Base-by-base conservation (phyloP, 2,797 vertebrate genomes). In the Oreochromis mossambicus region DNA sequence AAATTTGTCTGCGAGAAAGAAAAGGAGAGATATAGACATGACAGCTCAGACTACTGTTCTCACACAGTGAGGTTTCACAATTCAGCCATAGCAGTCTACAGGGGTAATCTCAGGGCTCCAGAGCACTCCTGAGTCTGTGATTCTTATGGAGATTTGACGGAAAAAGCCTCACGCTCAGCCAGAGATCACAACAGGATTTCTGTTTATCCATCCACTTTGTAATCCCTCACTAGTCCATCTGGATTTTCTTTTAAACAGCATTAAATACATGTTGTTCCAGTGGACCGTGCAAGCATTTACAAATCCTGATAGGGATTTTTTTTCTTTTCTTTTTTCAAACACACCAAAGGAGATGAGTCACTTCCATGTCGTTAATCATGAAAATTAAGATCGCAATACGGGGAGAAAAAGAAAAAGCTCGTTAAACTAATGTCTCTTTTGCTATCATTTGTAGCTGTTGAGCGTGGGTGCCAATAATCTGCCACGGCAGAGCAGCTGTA, bases 171-270 rank as follows among this genome's bases (percentile, higher is more conserved):
- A 68, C 63, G 88, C 91, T 91, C 86, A 93, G 86, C 82, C 87
- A 86, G 88, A 86, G 82, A 93, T 91, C 83, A 86, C 82, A 86
- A 91, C 82, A 76, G 84, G 86, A 89, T 90, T 88, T 83, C 48
- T 89, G 84, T 86, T 91, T 75, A 91, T 90, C 81, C 86, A 83
- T 79, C 85, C 79, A 85, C 80, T 11, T 52, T 79, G 58, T 91
- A 93, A 91, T 93, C 90, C 91, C 75, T 48, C 43, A 75, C 24
- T 50, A 75, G 10, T 50, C 43, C 17, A 75, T 75, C 76, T 78
- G 85, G 92, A 89, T 93, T 89, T 88, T 77, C 78, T 83, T 81
- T 92, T 84, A 87, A 95, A 88, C 78, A 86, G 81, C 87, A 85
- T 90, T 86, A 82, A 85, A 92, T 75, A 68, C 76, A 58, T 8